Conservation (phyloP, 35 echinoderm and acorn worm species). For the Apostichopus californicus region DNA sequence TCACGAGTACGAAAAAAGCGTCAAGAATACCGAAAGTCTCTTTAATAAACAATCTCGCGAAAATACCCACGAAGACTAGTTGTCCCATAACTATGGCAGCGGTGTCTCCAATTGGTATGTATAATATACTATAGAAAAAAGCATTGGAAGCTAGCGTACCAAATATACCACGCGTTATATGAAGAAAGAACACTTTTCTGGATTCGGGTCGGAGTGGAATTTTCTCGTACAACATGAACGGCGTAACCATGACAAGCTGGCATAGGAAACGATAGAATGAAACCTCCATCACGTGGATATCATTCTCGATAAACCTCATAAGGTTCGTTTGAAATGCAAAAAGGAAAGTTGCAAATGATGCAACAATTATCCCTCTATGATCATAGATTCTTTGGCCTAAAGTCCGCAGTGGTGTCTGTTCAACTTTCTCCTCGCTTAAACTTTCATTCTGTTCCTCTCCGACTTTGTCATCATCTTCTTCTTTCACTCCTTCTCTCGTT, state of each 20-base stretch:
- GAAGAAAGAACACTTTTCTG: not conserved
- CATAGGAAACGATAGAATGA: slow-evolving; percentile 4
- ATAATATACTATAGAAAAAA: slow-evolving; percentile 10
- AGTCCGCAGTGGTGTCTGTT: not conserved
- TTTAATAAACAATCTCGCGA: slow-evolving; percentile 12
- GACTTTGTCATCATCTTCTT: not conserved
- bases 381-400: not conserved
- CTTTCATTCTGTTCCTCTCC: not conserved
- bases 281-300: slow-evolving; percentile 6
- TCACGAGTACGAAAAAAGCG: not conserved
- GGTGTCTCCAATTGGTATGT: not conserved
- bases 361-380: not conserved
- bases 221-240: not conserved
- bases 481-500: not conserved
- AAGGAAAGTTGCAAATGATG: not conserved
- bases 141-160: not conserved
- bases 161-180: not conserved
- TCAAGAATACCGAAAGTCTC: slow-evolving; percentile 9
- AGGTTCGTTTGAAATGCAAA: slow-evolving; percentile 20
- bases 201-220: not conserved
- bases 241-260: not conserved
- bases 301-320: slow-evolving; percentile 9
- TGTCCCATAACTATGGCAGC: slow-evolving; percentile 11
- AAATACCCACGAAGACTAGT: slow-evolving; percentile 10
- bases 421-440: not conserved